Conservation (phyloP, 1,140 invertebrate species). For the Leptinotarsa defecta region DNA sequence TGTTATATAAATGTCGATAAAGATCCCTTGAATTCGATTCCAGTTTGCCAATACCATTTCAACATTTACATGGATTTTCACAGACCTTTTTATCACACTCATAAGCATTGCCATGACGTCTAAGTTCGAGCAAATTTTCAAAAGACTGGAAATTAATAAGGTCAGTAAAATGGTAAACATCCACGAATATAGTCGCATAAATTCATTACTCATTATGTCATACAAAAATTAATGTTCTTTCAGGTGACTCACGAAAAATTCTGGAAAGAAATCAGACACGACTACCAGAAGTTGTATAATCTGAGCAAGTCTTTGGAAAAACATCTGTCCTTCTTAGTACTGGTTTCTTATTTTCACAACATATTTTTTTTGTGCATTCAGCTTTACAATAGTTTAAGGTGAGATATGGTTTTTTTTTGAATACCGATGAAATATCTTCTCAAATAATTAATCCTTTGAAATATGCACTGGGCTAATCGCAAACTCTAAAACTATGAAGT, state of each 20-base stretch:
- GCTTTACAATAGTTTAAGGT: slow-evolving; percentile 75
- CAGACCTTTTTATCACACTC: slow-evolving; percentile 68
- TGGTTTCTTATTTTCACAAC: slow-evolving; percentile 72
- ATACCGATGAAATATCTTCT: too few relatives aligned
- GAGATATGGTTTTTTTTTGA: slow-evolving; percentile 17
- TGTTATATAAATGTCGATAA: too few relatives aligned
- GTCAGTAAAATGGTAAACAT: slow-evolving; percentile 25
- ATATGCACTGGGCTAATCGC: too few relatives aligned
- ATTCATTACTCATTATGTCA: too few relatives aligned
- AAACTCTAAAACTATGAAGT: too few relatives aligned
- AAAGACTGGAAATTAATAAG: slow-evolving; percentile 55
- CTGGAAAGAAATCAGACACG: slow-evolving; percentile 63
- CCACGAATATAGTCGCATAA: not conserved
- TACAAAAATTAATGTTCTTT: slow-evolving; percentile 8
- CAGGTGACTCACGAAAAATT: slow-evolving; percentile 53
- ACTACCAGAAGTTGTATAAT: slow-evolving; percentile 63
- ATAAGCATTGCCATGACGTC: slow-evolving; percentile 63
- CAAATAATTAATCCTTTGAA: too few relatives aligned
- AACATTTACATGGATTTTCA: slow-evolving; percentile 72
- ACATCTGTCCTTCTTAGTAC: slow-evolving; percentile 62
- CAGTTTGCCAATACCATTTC: slow-evolving; percentile 64
- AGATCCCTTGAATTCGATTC: slow-evolving; percentile 13
- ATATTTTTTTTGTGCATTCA: slow-evolving; percentile 76
- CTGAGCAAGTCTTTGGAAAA: slow-evolving; percentile 63
- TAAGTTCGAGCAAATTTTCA: slow-evolving; percentile 65